These are phyloP conservation scores for Edolisoma coerulescens DNA, from an alignment of 2,113 vertebrate genomes.

Conservation along the genomic window DNA sequence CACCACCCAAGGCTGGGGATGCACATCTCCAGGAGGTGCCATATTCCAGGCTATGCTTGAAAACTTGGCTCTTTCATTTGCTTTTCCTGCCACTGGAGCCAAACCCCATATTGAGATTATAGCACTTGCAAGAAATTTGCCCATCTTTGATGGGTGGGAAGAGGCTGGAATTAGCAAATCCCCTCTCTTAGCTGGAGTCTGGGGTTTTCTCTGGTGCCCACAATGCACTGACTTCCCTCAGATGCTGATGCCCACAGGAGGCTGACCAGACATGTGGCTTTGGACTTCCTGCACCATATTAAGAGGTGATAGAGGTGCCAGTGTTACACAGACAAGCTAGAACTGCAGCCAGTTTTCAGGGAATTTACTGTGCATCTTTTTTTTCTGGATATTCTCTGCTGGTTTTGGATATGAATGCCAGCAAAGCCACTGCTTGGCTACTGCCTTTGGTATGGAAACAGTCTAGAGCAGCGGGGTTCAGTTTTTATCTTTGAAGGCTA, in stretches of 20 bases:
- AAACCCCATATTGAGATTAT: not conserved
- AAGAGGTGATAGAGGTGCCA: not conserved
- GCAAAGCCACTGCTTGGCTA: not conserved
- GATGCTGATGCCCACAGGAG: not conserved
- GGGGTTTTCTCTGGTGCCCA: not conserved
- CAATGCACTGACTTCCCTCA: not conserved
- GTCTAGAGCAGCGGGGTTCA: not conserved
- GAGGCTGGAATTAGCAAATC: not conserved
- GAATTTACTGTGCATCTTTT: not conserved
- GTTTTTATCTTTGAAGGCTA: not conserved
- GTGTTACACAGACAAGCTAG: not conserved
- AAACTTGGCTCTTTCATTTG: accelerated
- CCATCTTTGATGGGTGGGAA: not conserved
- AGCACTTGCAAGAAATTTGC: not conserved
- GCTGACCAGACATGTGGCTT: not conserved
- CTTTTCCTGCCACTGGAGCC: not conserved
- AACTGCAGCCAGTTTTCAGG: not conserved
- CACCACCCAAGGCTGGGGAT: not conserved
- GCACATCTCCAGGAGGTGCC: accelerated
- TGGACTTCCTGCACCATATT: not conserved
- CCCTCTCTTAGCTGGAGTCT: not conserved
- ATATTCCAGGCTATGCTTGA: not conserved
- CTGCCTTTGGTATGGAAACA: not conserved
- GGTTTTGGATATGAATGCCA: not conserved
- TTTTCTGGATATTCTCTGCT: not conserved